Evolutionary conservation across 1,140 invertebrate genomes (phyloP), one percentile per base, ranked within the genome.

Genomic region (Sitobion miscanthi): DNA sequence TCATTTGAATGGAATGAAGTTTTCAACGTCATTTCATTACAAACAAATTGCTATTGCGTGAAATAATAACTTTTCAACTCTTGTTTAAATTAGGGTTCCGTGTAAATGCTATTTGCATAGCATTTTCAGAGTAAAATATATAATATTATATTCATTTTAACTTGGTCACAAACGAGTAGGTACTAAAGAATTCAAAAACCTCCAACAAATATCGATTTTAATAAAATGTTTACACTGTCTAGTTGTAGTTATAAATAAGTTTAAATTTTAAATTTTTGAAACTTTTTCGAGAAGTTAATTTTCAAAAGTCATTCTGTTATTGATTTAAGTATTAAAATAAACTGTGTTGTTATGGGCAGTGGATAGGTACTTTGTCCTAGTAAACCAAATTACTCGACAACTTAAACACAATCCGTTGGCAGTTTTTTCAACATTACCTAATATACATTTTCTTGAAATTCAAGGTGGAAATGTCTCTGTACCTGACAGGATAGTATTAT

Each of bases 1-100:
- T 86, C 17, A 54, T 54, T 89, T 89, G 87, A 89, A 89, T 25
- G 87, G 87, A 89, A 89, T 89, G 87, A 89, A 54, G 49, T 89
- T 89, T 47, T 54, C 49, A 5, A 54, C n/a, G n/a, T 54, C 21
- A 89, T 49, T 89, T 35, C n/a, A 87, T 49, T 21, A 49, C 49
- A 87, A 86, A 86, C 45, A 23, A 49, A 87, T 30, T 49, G 11
- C 17, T 87, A 30, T 47, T 45, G 30, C 45, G 38, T 45, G 23
- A 42, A 85, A 85, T 42, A 45, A 85, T 85, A 85, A 42, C 38
- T 85, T 85, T 85, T 85, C 6, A 0, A 30, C 38, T 85, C 0
- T 45, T 85, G 83, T 77, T 77, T n/a, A 17, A 77, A 77, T 77
- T 77, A 77, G 62, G n/a, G 62, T 77, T n/a, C 62, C 30, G n/a